A percentile compares a stretch with the other conserved stretches of the same genome.
Evolutionary conservation across 2,113 vertebrate genomes (phyloP).

Genomic region (Phaethon lepturus): DNA sequence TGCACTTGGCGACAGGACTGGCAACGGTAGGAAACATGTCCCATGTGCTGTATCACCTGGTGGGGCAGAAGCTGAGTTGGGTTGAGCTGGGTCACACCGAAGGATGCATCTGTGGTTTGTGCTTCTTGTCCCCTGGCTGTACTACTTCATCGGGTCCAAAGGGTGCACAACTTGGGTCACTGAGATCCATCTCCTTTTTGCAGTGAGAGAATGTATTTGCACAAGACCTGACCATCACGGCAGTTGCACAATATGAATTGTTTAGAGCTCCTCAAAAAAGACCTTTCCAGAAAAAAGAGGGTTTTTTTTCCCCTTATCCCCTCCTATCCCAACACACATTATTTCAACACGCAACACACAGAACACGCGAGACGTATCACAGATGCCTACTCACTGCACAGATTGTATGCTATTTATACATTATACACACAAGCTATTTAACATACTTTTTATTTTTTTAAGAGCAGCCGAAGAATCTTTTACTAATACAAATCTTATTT

Average conservation of each 20-base stretch:
- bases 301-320: neutral
- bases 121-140: neutral
- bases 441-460: neutral
- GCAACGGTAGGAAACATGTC: accelerated
- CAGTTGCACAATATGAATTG: accelerated
- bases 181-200: neutral
- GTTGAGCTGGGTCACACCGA: neutral
- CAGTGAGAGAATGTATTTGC: neutral
- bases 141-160: neutral
- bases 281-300: neutral
- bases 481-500: slow-evolving; percentile 42
- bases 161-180: neutral
- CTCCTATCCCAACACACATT: neutral
- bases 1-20: neutral
- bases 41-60: neutral
- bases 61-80: neutral
- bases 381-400: neutral
- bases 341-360: neutral
- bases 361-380: accelerated
- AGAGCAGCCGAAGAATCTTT: slow-evolving; percentile 19
- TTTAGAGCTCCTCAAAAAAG: neutral
- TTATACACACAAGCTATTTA: neutral
- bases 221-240: accelerated
- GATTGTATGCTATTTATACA: neutral
- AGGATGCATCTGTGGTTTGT: neutral